Evolutionary conservation across 1,140 invertebrate genomes (phyloP), one percentile per base, ranked within the genome.

Genomic region (Phortica variegata): DNA sequence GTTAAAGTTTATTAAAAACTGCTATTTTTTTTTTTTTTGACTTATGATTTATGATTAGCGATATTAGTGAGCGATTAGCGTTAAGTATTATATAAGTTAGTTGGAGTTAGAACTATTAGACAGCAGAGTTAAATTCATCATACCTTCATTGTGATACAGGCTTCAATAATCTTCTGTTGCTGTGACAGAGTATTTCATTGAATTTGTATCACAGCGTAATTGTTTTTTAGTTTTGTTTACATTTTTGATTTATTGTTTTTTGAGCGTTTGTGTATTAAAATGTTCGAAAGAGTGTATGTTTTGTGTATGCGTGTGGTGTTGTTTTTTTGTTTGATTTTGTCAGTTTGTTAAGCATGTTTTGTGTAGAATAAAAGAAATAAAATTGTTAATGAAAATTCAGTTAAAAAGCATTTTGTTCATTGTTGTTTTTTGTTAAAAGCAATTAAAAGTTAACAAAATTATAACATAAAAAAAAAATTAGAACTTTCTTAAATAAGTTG

Each of bases 131-230:
- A 51, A 56, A 49, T 58, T 69, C 53, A 69, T 78, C 87, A 87
- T 87, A 91, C 89, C 88, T 91, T 90, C 75, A 91, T 85, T 75
- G 88, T 87, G 82, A 90, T 88, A 86, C 88, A 90, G 83, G 89
- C 87, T 84, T 90, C 88, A 83, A 88, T 85, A 84, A 91, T 87
- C 88, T 90, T 90, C 88, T 90, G 87, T 82, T 80, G 76, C 73
- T 74, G 60, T 65, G 56, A 60, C 71, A 73, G 66, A 71, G 48
- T 71, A 66, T 69, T 69, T 60, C 61, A 50, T 49, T 43, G 56
- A 56, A 49, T 70, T 68, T 44, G 55, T 52, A 54, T 56, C 42
- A 48, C 48, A 47, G n/a, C n/a, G n/a, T n/a, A n/a, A 31, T 33
- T 47, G 21, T 50, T 45, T 42, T 47, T 20, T 13, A 46, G 39